These are phyloP conservation scores for Salmo trutta DNA, from an alignment of 2,797 vertebrate genomes.

Conservation along the genomic window DNA sequence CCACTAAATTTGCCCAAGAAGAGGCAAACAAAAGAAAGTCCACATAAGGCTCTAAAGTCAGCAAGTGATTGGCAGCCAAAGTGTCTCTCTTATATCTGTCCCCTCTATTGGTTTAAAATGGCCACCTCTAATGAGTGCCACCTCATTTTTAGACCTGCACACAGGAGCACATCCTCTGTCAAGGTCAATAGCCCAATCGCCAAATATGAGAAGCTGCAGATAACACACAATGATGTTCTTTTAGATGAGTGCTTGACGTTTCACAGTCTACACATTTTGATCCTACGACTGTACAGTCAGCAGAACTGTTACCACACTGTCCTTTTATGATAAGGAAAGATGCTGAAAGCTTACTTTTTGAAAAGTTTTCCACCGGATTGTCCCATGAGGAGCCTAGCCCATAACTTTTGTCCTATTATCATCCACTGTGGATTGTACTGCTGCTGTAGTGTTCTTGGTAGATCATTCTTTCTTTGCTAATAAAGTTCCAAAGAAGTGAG, in stretches of 20 bases:
- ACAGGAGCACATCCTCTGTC: slow-evolving; percentile 38
- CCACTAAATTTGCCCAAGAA: no score
- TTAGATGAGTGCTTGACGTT: slow-evolving; percentile 49
- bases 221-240: slow-evolving; percentile 48
- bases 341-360: slow-evolving; percentile 14
- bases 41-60: not conserved
- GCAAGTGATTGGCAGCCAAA: slow-evolving; percentile 2
- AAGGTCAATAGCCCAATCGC: slow-evolving; percentile 46
- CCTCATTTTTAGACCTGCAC: slow-evolving; percentile 30
- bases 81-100: not conserved
- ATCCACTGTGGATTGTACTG: not conserved
- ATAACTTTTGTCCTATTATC: not conserved
- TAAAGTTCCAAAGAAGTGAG: not conserved
- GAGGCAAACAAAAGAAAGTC: no score
- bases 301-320: not conserved
- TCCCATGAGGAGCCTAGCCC: not conserved
- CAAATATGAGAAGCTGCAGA: slow-evolving; percentile 18
- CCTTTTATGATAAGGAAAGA: slow-evolving; percentile 8
- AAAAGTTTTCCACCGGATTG: not conserved
- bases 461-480: not conserved
- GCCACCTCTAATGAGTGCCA: slow-evolving; percentile 29
- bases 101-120: slow-evolving; percentile 18
- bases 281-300: slow-evolving; percentile 29
- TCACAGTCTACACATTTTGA: slow-evolving; percentile 53
- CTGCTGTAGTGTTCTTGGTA: not conserved